These are phyloP conservation scores for Eidolon dupreanum DNA, from an alignment of 2,797 vertebrate genomes.

Conservation along the genomic window DNA sequence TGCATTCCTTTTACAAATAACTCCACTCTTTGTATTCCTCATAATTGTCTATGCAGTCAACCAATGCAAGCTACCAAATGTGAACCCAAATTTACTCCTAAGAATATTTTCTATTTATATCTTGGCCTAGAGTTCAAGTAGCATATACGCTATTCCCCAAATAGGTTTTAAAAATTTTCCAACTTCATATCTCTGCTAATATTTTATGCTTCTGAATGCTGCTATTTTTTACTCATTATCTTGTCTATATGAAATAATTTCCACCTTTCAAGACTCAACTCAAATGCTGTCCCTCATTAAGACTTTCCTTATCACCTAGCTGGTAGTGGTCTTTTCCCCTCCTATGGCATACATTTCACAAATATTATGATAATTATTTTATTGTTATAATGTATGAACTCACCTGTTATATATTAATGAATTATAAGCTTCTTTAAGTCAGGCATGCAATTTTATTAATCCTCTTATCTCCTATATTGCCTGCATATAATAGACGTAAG, in stretches of 20 bases:
- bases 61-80: not conserved
- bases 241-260: conserved; percentile 36
- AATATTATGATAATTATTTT: not conserved
- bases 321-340: not conserved
- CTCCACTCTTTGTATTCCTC: not conserved
- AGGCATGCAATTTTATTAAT: not conserved
- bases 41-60: not conserved
- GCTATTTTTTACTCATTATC: not conserved
- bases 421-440: not conserved
- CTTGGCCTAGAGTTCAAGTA: not conserved
- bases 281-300: not conserved
- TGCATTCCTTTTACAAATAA: not conserved
- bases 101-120: not conserved
- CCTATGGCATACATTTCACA: not conserved
- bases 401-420: not conserved
- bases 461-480: not conserved
- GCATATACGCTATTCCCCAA: not conserved
- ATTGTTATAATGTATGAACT: not conserved
- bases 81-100: not conserved
- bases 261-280: not conserved
- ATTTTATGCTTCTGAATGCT: not conserved
- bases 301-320: not conserved
- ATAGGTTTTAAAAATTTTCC: not conserved
- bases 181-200: not conserved
- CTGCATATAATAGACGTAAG: not conserved